Evolutionary conservation across 1,140 invertebrate genomes (phyloP), one percentile per base, ranked within the genome.

Genomic region (Trigoniulus corallinus): DNA sequence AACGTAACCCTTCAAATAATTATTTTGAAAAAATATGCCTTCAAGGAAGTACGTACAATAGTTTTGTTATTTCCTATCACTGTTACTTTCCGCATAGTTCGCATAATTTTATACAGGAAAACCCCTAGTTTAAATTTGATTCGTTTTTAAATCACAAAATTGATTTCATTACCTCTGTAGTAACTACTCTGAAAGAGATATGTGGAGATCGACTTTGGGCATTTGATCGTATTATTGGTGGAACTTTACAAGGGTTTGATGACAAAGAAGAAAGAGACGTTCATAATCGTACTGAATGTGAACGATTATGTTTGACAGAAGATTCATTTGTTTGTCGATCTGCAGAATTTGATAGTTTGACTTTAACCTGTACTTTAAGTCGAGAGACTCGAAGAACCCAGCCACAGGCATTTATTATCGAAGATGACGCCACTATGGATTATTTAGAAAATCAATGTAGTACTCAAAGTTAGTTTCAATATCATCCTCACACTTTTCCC

Each of bases 361-460:
- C 64, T 0, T 63, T 66, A 1, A 62, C 65, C 27, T 73, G 71
- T 55, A 60, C 61, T 18, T 56, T 73, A 12, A 70, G 68, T 48
- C 54, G 62, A 47, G 64, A 69, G 27, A 64, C 69, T 50, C 44
- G 72, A 26, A 56, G 71, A 24, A 62, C 67, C 0, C 53, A 59
- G 24, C 68, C 71, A 0, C 54, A 53, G 18, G 63, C 61, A 43
- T 72, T 66, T 54, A 15, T 34, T 7, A 60, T 64, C 12, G 62
- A 66, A 37, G 62, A 64, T 21, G 55, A 60, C 10, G 59, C 58
- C 48, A 65, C 64, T 41, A 61, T 70, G 2, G 70, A 71, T 51
- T 73, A 73, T 56, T 56, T 74, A 44, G 71, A 73, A 54, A 73
- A 74, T 56, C 69, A 71, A 52, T 73, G 71, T 50, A 57, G 54